These are phyloP conservation scores for Xylota segnis DNA, from an alignment of 2,888 invertebrate genomes.

Conservation along the genomic window DNA sequence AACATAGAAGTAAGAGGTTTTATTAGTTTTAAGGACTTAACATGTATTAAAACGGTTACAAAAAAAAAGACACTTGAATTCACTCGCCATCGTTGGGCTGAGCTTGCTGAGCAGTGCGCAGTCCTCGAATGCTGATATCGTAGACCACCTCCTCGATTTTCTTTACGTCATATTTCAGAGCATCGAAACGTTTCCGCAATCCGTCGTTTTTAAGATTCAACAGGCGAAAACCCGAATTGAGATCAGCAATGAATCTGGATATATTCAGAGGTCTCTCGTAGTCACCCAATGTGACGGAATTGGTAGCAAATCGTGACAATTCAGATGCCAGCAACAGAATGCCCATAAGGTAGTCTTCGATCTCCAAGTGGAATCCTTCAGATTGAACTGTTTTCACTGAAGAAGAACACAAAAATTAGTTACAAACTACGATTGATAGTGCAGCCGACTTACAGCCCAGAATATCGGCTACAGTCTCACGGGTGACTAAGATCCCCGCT, in stretches of 20 bases:
- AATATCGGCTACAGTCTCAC: conserved; percentile 90
- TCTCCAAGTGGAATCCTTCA: conserved; percentile 94
- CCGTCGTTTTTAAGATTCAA: conserved; percentile 96
- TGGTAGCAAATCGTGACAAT: conserved; percentile 93
- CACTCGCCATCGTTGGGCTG: conserved; percentile 29
- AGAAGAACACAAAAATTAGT: conserved; percentile 79
- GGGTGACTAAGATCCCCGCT: conserved; percentile 89
- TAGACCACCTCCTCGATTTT: conserved; percentile 96
- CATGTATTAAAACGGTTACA: conserved; percentile 17
- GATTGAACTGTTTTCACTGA: conserved; percentile 88
- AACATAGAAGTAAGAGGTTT: conserved; percentile 34
- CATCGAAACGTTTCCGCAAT: conserved; percentile 93
- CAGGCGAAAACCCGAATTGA: conserved; percentile 95
- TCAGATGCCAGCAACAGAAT: conserved; percentile 93
- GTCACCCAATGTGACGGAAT: conserved; percentile 93
- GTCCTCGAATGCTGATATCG: conserved; percentile 92
- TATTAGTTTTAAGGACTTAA: conserved; percentile 30
- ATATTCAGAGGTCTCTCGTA: conserved; percentile 93
- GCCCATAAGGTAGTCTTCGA: conserved; percentile 96
- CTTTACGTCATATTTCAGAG: conserved; percentile 95
- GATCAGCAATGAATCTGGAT: conserved; percentile 93
- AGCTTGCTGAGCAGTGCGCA: conserved; percentile 82
- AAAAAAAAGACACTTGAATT: background rate
- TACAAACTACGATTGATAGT: background rate
- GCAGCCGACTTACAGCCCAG: conserved; percentile 88